Evolutionary conservation across 1,140 invertebrate species (phyloP), one percentile per base, ranked within the genome.

Genomic region (Apis cerana): DNA sequence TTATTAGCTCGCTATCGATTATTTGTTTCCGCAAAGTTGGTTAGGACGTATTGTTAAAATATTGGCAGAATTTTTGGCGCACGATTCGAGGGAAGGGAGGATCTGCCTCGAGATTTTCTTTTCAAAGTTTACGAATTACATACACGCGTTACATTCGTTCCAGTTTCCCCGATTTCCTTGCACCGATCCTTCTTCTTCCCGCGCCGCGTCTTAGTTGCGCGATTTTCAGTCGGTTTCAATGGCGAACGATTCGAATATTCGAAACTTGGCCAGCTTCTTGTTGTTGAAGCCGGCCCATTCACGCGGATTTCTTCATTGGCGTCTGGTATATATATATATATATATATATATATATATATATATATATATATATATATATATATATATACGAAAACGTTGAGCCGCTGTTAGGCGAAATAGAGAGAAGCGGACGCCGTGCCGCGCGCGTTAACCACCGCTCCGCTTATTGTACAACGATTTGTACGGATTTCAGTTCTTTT

Each of bases 401-500:
- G 19, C 58, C 21, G 43, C n/a, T 9, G 54, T 78, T 70, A 21
- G 33, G 43, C 65, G 58, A 62, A 77, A 82, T 65, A 64, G 81
- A 23, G 71, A 23, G 71, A 56, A 70, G 58, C 72, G 80, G 59
- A 74, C 61, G 54, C 62, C n/a, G 43, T 52, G 64, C 43, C 13
- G 43, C 59, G 50, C 75, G 81, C 61, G 79, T 75, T 81, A 80
- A 62, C 77, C 77, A 69, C 50, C 23, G 79, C 50, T 48, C 52
- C 70, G 70, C 52, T 54, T 58, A 82, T 78, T 82, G 81, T 77
- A 70, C 81, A 54, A 54, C 75, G 81, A 82, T 82, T 78, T 78
- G 81, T 71, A 82, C 81, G 75, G 81, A 71, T 78, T 82, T 78
- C 75, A 64, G 81, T 78, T 56, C 75, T 61, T 62, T 82, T 54